A percentile compares a stretch with the other conserved stretches of the same genome.
Conservation (phyloP, 2,113 vertebrate genomes). For the Elanus axillaris region DNA sequence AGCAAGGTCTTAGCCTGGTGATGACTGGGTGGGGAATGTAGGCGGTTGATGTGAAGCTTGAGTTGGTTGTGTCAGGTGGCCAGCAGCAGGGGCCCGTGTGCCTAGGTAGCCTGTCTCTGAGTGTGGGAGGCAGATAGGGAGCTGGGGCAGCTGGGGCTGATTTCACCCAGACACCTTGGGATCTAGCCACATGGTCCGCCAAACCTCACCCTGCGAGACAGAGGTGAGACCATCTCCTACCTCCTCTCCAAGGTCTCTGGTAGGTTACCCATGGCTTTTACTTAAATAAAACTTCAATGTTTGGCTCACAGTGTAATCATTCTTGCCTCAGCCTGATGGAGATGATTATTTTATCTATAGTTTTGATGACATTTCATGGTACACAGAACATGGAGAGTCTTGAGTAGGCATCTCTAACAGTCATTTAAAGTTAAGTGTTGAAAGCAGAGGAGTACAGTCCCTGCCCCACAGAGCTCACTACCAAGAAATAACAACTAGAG, state of each 20-base stretch:
- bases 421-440: background rate
- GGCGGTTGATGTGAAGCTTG: background rate
- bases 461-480: background rate
- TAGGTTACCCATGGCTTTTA: background rate
- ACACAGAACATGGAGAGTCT: background rate
- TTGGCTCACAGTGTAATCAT: background rate
- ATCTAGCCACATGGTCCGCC: background rate
- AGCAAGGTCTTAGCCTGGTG: background rate
- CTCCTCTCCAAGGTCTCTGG: background rate
- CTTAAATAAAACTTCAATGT: background rate
- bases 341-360: background rate
- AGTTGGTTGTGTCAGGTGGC: background rate
- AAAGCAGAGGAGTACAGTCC: background rate
- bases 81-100: background rate
- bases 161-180: background rate
- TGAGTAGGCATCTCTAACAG: background rate
- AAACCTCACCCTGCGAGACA: background rate
- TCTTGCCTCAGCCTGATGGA: background rate
- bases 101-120: background rate
- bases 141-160: background rate
- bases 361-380: background rate
- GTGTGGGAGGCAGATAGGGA: background rate
- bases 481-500: background rate
- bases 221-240: background rate
- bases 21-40: background rate